phyloP scores from a whole-genome alignment of 2,888 invertebrate species.

The Rhaphigaster nebulosa region DNA sequence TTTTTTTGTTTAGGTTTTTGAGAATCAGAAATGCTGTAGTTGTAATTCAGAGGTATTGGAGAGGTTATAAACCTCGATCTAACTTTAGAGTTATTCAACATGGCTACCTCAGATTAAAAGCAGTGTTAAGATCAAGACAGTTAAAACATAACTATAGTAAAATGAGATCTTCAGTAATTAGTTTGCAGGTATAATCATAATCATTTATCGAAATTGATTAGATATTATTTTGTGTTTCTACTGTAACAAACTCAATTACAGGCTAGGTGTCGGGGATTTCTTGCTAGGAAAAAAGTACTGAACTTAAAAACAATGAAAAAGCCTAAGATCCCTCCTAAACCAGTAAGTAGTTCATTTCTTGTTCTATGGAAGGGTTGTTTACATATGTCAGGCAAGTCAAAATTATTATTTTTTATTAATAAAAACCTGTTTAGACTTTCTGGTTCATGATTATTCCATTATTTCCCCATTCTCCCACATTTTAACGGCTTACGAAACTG shows the following conservation, averaged over 20 bases:
- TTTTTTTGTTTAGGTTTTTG: slow-evolving; percentile 71
- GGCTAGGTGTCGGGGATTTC: slow-evolving; percentile 60
- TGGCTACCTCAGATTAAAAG: slow-evolving; percentile 90
- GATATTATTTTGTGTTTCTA: neutral
- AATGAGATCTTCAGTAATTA: slow-evolving; percentile 77
- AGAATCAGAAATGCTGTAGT: slow-evolving; percentile 82
- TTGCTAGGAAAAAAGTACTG: slow-evolving; percentile 42
- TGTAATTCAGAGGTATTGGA: slow-evolving; percentile 86
- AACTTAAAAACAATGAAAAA: slow-evolving; percentile 32
- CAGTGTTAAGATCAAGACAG: slow-evolving; percentile 82
- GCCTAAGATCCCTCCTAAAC: slow-evolving; percentile 25
- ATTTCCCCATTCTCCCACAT: neutral
- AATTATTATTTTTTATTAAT: neutral
- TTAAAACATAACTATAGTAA: slow-evolving; percentile 80
- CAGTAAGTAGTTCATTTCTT: slow-evolving; percentile 27
- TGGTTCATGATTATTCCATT: no score
- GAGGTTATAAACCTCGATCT: slow-evolving; percentile 80
- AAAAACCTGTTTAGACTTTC: neutral
- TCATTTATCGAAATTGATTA: neutral
- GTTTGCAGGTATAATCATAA: slow-evolving; percentile 50
- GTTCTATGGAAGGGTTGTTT: neutral
- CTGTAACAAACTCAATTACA: slow-evolving; percentile 39
- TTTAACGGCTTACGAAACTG: neutral
- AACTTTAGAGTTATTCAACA: slow-evolving; percentile 78
- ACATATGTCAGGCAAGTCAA: neutral